Evolutionary conservation across 2,113 vertebrate genomes (phyloP), one percentile per base, ranked within the genome.

Genomic region (Potamarius usumacintae): DNA sequence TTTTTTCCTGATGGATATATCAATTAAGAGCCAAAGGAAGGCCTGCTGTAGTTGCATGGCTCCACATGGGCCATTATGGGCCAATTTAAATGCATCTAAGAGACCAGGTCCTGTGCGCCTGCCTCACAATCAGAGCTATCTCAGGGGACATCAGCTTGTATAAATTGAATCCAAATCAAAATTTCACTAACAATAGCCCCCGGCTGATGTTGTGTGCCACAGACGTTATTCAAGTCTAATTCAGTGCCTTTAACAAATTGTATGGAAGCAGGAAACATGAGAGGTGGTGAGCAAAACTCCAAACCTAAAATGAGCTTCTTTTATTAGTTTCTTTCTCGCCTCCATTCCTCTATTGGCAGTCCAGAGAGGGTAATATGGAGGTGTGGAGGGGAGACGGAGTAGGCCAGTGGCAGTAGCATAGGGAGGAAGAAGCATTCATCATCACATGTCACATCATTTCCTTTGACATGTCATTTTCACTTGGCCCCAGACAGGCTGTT

Each of bases 391-490:
- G 77, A 92, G 92, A 94, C 91, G 90, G 87, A 89, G 89, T 88
- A 88, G 82, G 88, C 89, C 90, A 91, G 89, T 93, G 90, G 89
- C 92, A 91, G 89, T 91, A 84, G 87, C 88, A 88, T 65, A 88
- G 89, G 67, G 62, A 92, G 88, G 91, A 92, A 92, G 92, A 93
- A 90, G 89, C 89, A 94, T 94, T 93, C 89, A 94, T 94, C 94
- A 94, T 78, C 0, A 74, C 52, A 87, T 76, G 90, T 91, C 92
- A 92, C 92, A 92, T 93, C 93, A 93, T 92, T 92, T 92, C 88
- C 92, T 92, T 83, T 91, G 92, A 95, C 93, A 92, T 90, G 92
- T 93, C 92, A 91, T 93, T 94, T 92, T 92, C 90, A 92, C 81
- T 92, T 91, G 90, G 86, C 91, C 80, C 77, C 78, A 92, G 92